A percentile compares a stretch with the other conserved stretches of the same genome.
Conservation (phyloP, 2,797 vertebrate genomes). For the Anguilla marmorata region DNA sequence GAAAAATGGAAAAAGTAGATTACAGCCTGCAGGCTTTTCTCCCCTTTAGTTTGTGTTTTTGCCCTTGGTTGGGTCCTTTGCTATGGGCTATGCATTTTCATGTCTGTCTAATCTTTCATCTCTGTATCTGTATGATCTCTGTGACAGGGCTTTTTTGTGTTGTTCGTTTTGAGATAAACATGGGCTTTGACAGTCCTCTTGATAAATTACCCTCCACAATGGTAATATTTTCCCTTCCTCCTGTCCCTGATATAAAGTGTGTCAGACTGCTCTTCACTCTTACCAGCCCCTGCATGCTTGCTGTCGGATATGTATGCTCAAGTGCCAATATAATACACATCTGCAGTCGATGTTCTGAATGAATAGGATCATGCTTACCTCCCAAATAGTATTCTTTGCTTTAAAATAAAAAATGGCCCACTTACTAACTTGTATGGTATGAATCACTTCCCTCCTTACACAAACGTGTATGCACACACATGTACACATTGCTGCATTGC, state of each 20-base stretch:
- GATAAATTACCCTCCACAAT: slow-evolving; percentile 24
- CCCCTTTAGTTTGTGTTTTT: neutral
- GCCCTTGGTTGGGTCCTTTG: neutral
- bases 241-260: slow-evolving; percentile 6
- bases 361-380: neutral
- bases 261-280: neutral
- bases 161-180: slow-evolving; percentile 22
- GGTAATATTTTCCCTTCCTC: neutral
- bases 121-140: slow-evolving; percentile 1
- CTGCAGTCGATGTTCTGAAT: neutral
- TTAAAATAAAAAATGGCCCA: neutral
- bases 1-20: neutral
- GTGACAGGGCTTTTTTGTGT: slow-evolving; percentile 7
- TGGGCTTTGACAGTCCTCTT: slow-evolving; percentile 10
- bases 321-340: neutral
- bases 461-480: neutral
- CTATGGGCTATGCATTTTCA: neutral
- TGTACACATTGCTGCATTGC: neutral
- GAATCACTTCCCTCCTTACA: neutral
- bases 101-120: slow-evolving; percentile 9
- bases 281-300: neutral
- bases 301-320: neutral
- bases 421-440: neutral
- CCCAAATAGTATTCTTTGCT: neutral
- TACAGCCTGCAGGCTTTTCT: neutral